A percentile compares a stretch with the other conserved stretches of the same genome.
Conservation (phyloP, 2,888 invertebrate genomes). For the Daptonema setosum region DNA sequence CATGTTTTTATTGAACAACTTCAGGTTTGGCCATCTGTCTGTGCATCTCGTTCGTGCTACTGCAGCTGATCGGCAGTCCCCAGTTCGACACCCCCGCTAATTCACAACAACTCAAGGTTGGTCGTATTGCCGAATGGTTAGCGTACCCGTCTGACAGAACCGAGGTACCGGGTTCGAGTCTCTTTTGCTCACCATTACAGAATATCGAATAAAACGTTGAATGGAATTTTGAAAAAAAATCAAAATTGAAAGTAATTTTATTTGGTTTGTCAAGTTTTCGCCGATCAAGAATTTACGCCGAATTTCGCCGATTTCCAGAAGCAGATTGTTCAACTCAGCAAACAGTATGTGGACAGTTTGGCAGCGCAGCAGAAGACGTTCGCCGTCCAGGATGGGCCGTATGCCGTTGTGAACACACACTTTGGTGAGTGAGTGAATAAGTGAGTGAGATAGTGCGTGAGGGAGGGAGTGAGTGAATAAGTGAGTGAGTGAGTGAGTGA, state of each 20-base stretch:
- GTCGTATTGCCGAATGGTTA: too few relatives aligned
- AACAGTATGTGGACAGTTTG: constrained; percentile 23
- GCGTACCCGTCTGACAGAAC: neutral
- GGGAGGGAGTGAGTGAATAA: too few relatives aligned
- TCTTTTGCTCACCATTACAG: neutral
- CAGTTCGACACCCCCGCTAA: too few relatives aligned
- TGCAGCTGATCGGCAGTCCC: neutral
- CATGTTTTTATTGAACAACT: too few relatives aligned
- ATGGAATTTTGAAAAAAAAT: too few relatives aligned
- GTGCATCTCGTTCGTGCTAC: neutral
- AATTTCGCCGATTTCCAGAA: neutral
- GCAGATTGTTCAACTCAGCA: neutral
- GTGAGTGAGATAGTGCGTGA: too few relatives aligned
- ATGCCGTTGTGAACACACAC: constrained; percentile 27
- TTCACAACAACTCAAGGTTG: too few relatives aligned
- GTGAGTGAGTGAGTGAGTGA: too few relatives aligned
- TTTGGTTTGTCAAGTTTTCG: too few relatives aligned
- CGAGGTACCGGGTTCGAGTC: neutral
- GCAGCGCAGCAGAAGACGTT: constrained; percentile 24
- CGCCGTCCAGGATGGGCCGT: constrained; percentile 27
- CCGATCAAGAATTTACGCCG: neutral
- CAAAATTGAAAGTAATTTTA: too few relatives aligned
- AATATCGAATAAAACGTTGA: neutral
- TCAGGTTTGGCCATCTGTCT: neutral
- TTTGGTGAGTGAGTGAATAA: constrained; percentile 25